Percentiles rank a stretch among this genome's conserved stretches.
phyloP scores from a whole-genome alignment of 37 sponge, comb jelly and placozoan genomes.

The Oopsacas minuta region DNA sequence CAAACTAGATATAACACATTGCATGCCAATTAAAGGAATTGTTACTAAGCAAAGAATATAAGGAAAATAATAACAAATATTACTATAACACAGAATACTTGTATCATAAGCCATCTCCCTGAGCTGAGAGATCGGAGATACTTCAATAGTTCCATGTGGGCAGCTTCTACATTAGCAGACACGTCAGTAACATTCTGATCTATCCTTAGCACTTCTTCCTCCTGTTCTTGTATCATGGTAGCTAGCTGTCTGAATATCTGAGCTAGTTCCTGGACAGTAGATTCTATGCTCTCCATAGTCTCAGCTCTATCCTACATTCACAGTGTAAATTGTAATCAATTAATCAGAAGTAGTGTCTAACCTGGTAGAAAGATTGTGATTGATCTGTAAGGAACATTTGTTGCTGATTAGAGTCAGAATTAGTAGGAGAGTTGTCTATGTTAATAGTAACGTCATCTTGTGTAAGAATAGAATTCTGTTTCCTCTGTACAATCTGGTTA shows the following conservation, averaged over 20 bases:
- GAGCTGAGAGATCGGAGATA: conserved; percentile 89
- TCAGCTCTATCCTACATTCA: conserved; percentile 85
- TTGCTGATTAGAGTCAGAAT: not conserved
- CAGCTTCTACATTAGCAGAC: conserved; percentile 83
- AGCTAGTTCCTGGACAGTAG: conserved; percentile 92
- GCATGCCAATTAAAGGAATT: not conserved
- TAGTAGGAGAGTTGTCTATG: conserved; percentile 7
- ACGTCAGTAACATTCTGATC: conserved; percentile 81
- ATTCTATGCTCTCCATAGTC: conserved; percentile 85
- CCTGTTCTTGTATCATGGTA: conserved; percentile 92
- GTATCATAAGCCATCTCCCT: conserved; percentile 97
- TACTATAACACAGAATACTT: conserved; percentile 79
- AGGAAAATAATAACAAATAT: conserved; percentile 92
- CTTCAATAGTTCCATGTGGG: conserved; percentile 88
- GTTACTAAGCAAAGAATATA: conserved; percentile 58
- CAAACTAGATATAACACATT: too few relatives aligned
- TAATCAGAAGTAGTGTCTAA: not conserved
- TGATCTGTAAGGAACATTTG: conserved; percentile 12
- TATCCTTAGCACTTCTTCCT: conserved; percentile 84
- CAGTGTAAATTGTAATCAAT: not conserved
- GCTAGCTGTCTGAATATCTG: conserved; percentile 86
- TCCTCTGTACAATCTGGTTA: not conserved
- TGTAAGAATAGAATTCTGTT: not conserved
- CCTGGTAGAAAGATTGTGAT: not conserved
- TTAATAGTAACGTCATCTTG: conserved; percentile 10